These are phyloP conservation scores for Antitype chi DNA, from an alignment of 2,888 invertebrate species.

Conservation along the genomic window DNA sequence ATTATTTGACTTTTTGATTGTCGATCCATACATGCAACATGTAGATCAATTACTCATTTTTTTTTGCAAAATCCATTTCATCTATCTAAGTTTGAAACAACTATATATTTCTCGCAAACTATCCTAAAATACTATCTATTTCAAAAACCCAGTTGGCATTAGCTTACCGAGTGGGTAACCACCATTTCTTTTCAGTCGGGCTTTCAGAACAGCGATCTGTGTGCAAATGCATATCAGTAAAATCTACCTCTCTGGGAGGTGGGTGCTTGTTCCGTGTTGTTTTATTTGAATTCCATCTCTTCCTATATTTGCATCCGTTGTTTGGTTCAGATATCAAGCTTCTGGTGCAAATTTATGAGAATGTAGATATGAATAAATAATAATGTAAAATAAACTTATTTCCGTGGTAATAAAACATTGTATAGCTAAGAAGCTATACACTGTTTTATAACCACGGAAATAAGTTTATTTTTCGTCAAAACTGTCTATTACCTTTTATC, in stretches of 20 bases:
- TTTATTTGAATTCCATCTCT: conserved; percentile 39
- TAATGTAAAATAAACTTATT: too few species aligned
- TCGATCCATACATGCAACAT: neutral
- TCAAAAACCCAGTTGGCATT: neutral
- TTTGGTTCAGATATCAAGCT: conserved; percentile 16
- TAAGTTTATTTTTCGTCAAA: too few species aligned
- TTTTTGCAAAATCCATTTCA: neutral
- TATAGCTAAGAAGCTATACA: too few species aligned
- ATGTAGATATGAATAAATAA: neutral
- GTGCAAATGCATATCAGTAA: conserved; percentile 28
- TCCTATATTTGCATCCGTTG: neutral
- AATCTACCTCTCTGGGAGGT: conserved; percentile 13
- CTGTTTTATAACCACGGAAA: neutral
- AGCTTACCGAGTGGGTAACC: neutral
- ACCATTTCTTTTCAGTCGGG: conserved; percentile 2
- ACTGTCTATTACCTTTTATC: neutral
- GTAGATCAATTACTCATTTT: neutral
- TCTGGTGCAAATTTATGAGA: neutral
- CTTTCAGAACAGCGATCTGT: conserved; percentile 1
- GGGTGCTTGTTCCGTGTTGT: neutral
- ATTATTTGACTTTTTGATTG: too few species aligned
- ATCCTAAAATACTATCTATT: neutral
- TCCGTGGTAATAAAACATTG: too few species aligned
- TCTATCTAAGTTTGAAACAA: neutral
- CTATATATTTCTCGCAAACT: neutral